Conservation (phyloP, 2,888 invertebrate species). For the Melinopterus prodromus region DNA sequence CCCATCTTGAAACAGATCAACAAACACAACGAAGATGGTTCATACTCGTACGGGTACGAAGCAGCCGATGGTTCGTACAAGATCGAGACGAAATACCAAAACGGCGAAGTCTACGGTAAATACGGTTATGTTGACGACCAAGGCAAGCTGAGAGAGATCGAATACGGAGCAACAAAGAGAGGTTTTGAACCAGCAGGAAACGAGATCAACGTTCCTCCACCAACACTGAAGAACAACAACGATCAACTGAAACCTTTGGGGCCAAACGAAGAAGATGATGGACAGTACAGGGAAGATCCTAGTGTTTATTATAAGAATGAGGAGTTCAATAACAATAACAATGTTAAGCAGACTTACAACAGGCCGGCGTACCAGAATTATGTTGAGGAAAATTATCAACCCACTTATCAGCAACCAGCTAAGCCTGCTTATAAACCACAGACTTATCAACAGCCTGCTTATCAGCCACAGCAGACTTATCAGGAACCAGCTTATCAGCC, state of each 20-base stretch:
- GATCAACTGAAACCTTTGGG: slow-evolving; percentile 50
- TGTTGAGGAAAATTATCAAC: slow-evolving; percentile 8
- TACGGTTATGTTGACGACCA: slow-evolving; percentile 88
- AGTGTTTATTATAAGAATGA: slow-evolving; percentile 79
- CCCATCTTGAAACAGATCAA: slow-evolving; percentile 86
- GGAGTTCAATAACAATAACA: slow-evolving; percentile 53
- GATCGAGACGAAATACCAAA: slow-evolving; percentile 86
- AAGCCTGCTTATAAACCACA: slow-evolving; percentile 42
- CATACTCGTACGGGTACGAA: slow-evolving; percentile 89
- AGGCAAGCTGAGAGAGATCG: slow-evolving; percentile 79
- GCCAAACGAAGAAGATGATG: slow-evolving; percentile 80
- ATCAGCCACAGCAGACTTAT: slow-evolving; percentile 45
- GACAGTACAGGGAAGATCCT: slow-evolving; percentile 87
- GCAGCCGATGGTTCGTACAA: slow-evolving; percentile 87
- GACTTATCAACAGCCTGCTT: slow-evolving; percentile 43
- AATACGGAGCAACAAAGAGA: slow-evolving; percentile 83
- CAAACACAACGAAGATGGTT: slow-evolving; percentile 86
- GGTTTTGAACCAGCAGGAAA: slow-evolving; percentile 84
- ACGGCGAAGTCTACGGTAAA: slow-evolving; percentile 86
- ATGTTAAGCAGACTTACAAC: slow-evolving; percentile 32
- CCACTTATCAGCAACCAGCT: slow-evolving; percentile 45
- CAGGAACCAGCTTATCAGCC: slow-evolving; percentile 42
- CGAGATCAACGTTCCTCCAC: slow-evolving; percentile 84
- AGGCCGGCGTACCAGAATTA: slow-evolving; percentile 31
- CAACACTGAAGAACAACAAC: slow-evolving; percentile 69